Conservation (phyloP, 1,140 invertebrate species). For the Drosophila santomea region DNA sequence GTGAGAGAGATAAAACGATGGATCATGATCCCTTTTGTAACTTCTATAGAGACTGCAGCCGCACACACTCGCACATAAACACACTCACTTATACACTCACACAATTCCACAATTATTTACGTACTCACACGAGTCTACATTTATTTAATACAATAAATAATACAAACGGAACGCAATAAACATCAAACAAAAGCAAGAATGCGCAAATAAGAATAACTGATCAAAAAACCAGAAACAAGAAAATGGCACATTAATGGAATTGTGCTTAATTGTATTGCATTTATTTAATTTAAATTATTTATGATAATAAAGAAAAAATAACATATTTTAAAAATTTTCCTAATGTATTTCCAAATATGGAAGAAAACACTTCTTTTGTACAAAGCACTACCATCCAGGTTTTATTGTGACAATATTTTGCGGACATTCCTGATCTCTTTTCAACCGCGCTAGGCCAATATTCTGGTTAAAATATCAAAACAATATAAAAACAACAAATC, state of each 20-base stretch:
- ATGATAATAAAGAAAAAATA: slow-evolving; percentile 80
- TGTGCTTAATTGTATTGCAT: slow-evolving; percentile 83
- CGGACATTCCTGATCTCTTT: no score
- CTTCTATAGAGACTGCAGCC: slow-evolving; percentile 83
- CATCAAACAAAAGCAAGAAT: slow-evolving; percentile 54
- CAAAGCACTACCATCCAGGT: no score
- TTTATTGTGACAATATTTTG: no score
- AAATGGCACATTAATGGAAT: slow-evolving; percentile 61
- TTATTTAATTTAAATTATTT: slow-evolving; percentile 84
- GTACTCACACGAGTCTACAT: slow-evolving; percentile 55
- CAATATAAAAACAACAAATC: no score
- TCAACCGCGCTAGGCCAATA: no score
- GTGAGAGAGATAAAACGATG: slow-evolving; percentile 36
- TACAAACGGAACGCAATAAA: slow-evolving; percentile 62
- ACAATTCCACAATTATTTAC: slow-evolving; percentile 42
- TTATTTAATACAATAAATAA: slow-evolving; percentile 59
- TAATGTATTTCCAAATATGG: not conserved
- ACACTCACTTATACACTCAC: slow-evolving; percentile 25
- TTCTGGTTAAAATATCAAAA: no score
- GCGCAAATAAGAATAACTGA: slow-evolving; percentile 37
- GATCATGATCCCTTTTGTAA: slow-evolving; percentile 67
- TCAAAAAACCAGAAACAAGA: slow-evolving; percentile 53
- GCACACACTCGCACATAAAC: slow-evolving; percentile 46
- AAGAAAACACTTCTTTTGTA: no score
- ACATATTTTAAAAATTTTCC: slow-evolving; percentile 1